Evolutionary conservation across 2,113 vertebrate genomes (phyloP), one percentile per base, ranked within the genome.

Genomic region (Willisornis vidua): DNA sequence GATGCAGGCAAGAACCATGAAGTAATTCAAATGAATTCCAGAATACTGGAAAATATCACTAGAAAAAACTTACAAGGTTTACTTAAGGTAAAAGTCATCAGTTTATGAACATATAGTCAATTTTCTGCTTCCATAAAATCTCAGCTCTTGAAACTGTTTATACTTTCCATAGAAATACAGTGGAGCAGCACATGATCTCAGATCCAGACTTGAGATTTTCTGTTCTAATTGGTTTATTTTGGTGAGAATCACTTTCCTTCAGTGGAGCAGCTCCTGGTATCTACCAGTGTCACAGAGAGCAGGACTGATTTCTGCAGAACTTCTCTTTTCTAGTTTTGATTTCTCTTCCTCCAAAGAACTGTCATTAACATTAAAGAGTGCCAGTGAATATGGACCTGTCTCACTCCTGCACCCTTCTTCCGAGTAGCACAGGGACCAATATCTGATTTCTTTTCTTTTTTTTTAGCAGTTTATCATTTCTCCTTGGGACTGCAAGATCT

Each of bases 91-190:
- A 86, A 88, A 72, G 67, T 92, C 85, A 92, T 92, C 57, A 85
- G 48, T 10, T 55, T 68, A 65, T 41, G 41, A 25, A 77, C 62
- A 95, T 80, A 90, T 94, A 88, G 86, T 89, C 24, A 35, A 62
- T 92, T 96, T 93, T 89, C 84, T 92, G 74, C 61, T 62, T 62
- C 89, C 79, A 78, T 77, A 82, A 88, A 94, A 70, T 57, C 39
- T 77, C 86, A 86, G 55, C 54, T 91, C 31, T 76, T 7, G 1
- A 20, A 91, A 71, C 73, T 93, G 74, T 82, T 87, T 92, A 90
- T 68, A 62, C 17, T 49, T 57, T 92, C 52, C 54, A 58, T 19
- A 43, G 45, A 87, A 92, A 29, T 37, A 84, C 68, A 68, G 58
- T 14, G 70, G 35, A 94, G 63, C 19, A 59, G 57, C 28, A 48